A percentile compares a stretch with the other conserved stretches of the same genome.
Conservation (phyloP, 2,797 vertebrate genomes). For the Antrozous pallidus region DNA sequence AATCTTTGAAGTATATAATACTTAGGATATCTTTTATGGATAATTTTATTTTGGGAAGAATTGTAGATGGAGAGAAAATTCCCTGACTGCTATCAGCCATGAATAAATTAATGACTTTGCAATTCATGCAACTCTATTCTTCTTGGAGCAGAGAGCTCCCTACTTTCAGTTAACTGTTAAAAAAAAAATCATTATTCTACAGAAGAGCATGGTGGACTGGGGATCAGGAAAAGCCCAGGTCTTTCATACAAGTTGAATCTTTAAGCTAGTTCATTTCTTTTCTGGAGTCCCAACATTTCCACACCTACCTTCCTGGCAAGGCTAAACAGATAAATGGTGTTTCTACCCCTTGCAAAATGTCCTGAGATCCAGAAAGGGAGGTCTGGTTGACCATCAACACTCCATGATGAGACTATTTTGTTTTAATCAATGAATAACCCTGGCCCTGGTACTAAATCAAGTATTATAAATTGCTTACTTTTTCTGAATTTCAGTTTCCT, state of each 20-base stretch:
- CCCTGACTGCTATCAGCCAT: background rate
- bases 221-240: background rate
- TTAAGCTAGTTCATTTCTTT: background rate
- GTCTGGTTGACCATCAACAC: background rate
- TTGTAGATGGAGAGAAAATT: background rate
- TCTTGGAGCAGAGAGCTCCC: background rate
- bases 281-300: background rate
- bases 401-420: background rate
- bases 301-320: background rate
- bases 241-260: background rate
- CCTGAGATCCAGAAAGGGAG: background rate
- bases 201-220: background rate
- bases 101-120: background rate
- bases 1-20: background rate
- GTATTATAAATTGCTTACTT: background rate
- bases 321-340: background rate
- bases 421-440: slow-evolving; percentile 2
- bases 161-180: background rate
- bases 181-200: background rate
- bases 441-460: background rate
- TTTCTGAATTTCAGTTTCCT: background rate
- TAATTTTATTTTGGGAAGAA: background rate
- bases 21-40: background rate
- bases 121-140: background rate
- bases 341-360: background rate